These are phyloP conservation scores for Carpatolechia fugitivella DNA, from an alignment of 2,888 invertebrate species.

Conservation along the genomic window DNA sequence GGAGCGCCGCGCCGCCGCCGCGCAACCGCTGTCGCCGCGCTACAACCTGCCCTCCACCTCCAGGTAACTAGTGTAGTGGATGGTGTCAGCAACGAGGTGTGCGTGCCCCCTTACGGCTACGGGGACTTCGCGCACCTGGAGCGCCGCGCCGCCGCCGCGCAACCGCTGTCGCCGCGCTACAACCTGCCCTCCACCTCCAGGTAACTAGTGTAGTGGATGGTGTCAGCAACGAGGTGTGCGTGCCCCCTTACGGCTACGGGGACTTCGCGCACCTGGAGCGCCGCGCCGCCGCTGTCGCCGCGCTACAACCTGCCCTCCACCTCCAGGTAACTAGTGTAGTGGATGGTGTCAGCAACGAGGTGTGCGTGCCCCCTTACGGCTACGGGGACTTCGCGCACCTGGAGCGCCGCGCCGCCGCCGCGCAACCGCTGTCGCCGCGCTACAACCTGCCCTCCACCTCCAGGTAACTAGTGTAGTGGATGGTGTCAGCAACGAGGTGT, in stretches of 20 bases:
- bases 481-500: no score
- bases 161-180: slow-evolving; percentile 36
- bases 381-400: slow-evolving; percentile 37
- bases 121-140: slow-evolving; percentile 43
- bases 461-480: no score
- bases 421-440: no score
- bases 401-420: slow-evolving; percentile 40
- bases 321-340: slow-evolving; percentile 64
- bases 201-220: no score
- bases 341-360: no score
- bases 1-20: slow-evolving; percentile 41
- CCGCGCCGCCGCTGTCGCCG: slow-evolving; percentile 31
- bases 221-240: no score
- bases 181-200: slow-evolving; percentile 67
- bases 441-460: no score
- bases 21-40: slow-evolving; percentile 31
- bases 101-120: slow-evolving; percentile 39
- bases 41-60: slow-evolving; percentile 68
- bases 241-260: neutral
- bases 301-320: slow-evolving; percentile 63
- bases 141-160: slow-evolving; percentile 33
- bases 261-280: slow-evolving; percentile 45
- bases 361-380: no score
- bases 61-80: no score
- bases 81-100: slow-evolving; percentile 62